Conservation (phyloP, 2,888 invertebrate genomes). For the Epistrophe grossulariae region DNA sequence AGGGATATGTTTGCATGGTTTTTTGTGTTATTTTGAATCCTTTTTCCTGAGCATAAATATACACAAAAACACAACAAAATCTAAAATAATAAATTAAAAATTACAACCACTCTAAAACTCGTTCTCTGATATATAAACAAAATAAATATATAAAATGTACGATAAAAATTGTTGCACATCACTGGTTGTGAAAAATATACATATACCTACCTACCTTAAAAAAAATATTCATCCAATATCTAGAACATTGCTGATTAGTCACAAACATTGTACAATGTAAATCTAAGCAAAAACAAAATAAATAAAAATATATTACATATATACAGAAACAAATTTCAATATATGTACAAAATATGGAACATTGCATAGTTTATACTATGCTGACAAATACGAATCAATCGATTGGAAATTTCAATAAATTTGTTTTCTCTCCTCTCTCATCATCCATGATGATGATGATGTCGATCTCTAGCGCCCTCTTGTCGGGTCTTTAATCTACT, state of each 20-base stretch:
- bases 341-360: constrained; percentile 19
- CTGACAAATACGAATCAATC: constrained; percentile 74
- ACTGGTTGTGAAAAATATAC: constrained; percentile 21
- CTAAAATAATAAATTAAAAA: constrained; percentile 75
- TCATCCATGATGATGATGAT: background rate
- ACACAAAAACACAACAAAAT: constrained; percentile 67
- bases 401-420: constrained; percentile 75
- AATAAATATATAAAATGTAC: constrained; percentile 38
- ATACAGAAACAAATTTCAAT: background rate
- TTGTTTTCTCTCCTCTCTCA: constrained; percentile 32
- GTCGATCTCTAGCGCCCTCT: constrained; percentile 1
- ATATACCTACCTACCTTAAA: background rate
- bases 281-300: constrained; percentile 37
- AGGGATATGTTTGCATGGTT: constrained; percentile 20
- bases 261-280: constrained; percentile 4
- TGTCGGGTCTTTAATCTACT: constrained; percentile 36
- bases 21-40: constrained; percentile 4
- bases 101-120: constrained; percentile 51
- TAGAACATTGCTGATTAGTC: constrained; percentile 45
- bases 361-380: constrained; percentile 55
- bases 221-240: constrained; percentile 36
- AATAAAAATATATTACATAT: too few species aligned
- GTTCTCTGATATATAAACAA: background rate
- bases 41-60: constrained; percentile 43
- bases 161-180: constrained; percentile 62